These are phyloP conservation scores for Orbicella faveolata DNA, from an alignment of 64 coral and sea anemone species.

Conservation along the genomic window DNA sequence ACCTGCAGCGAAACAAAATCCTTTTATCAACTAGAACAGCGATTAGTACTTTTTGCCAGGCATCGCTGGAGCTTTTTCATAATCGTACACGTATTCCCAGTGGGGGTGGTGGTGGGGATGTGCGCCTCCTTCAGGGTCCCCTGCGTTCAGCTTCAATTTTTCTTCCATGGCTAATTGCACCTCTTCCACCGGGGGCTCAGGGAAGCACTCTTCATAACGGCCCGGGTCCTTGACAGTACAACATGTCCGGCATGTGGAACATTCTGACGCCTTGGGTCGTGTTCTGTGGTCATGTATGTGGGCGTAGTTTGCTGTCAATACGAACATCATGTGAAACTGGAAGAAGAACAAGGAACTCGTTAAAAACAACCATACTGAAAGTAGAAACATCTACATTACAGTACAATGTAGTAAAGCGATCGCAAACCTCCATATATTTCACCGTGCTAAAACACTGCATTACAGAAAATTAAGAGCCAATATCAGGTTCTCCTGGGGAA, in stretches of 20 bases:
- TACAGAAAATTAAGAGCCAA: too few species aligned
- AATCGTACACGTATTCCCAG: conserved; percentile 91
- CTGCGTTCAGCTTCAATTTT: conserved; percentile 62
- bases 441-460: too few species aligned
- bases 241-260: conserved; percentile 80
- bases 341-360: neutral
- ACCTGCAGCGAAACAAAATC: neutral
- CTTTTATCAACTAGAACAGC: neutral
- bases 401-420: too few species aligned
- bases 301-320: conserved; percentile 79
- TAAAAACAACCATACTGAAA: neutral
- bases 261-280: conserved; percentile 68
- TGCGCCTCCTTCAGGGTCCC: conserved; percentile 57
- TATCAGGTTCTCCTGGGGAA: too few species aligned
- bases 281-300: conserved; percentile 80
- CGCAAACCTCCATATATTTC: too few species aligned
- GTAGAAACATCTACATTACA: neutral
- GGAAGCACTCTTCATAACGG: conserved; percentile 84
- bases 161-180: conserved; percentile 72
- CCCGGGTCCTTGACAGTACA: conserved; percentile 82
- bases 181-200: conserved; percentile 76
- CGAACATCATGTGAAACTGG: conserved; percentile 90
- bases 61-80: conserved; percentile 50
- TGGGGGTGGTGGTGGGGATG: conserved; percentile 70
- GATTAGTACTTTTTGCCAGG: conserved; percentile 80